phyloP scores from a whole-genome alignment of 2,888 invertebrate genomes.

The Hyposoter dolosus region DNA sequence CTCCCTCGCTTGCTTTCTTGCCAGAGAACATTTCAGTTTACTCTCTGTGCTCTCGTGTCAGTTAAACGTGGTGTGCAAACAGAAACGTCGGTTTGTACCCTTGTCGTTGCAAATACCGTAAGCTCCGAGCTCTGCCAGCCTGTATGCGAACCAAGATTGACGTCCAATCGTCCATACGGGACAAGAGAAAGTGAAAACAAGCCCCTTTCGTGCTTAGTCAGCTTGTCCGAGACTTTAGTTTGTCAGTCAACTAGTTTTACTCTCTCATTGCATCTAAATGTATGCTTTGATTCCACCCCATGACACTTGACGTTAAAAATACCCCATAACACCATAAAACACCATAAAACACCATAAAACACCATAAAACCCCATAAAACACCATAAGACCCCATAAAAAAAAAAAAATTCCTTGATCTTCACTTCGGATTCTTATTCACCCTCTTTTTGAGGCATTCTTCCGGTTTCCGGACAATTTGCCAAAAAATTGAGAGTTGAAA shows the following conservation, averaged over 20 bases:
- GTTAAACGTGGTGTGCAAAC: conserved; percentile 10
- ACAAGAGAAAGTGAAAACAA: conserved; percentile 21
- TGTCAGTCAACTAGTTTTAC: conserved; percentile 73
- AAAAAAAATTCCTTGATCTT: neutral
- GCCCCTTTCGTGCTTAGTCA: conserved; percentile 5
- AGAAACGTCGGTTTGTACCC: conserved; percentile 28
- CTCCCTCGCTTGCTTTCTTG: neutral
- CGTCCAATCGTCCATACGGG: conserved; percentile 56
- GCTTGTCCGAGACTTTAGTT: conserved; percentile 63
- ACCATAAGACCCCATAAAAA: neutral
- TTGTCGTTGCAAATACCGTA: conserved; percentile 49
- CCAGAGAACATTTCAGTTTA: conserved; percentile 7
- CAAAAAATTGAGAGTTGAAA: too few relatives aligned
- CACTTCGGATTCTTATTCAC: neutral
- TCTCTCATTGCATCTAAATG: conserved; percentile 74
- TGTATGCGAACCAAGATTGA: conserved; percentile 59
- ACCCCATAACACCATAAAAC: too few relatives aligned
- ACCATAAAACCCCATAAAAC: neutral
- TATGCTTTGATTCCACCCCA: conserved; percentile 41
- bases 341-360: too few relatives aligned
- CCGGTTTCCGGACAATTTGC: too few relatives aligned
- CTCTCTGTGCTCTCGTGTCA: conserved; percentile 34
- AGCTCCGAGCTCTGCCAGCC: conserved; percentile 32
- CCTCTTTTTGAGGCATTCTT: neutral
- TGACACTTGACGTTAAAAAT: neutral